Base-by-base conservation (phyloP, 2,113 vertebrate species). In the Alligator mississippiensis region DNA sequence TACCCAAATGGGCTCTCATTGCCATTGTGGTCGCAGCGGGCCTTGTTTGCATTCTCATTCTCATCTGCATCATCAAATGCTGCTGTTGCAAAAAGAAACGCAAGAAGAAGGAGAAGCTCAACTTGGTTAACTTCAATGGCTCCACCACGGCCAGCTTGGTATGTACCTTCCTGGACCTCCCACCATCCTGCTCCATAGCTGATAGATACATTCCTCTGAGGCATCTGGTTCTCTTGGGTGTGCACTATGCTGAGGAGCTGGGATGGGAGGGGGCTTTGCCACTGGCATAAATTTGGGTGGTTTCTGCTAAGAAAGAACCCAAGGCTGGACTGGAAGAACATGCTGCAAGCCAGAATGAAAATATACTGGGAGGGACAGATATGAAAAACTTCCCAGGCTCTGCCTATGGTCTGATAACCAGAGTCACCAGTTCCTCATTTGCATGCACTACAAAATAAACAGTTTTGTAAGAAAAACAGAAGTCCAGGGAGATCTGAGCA, bases 1-100 rank as follows among this genome's bases (percentile, higher is more conserved):
- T 99, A 96, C 98, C 98, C 81, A 96, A 78, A 96, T 99, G 99
- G 99, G 98, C 90, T 0, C 90, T 98, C 83, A 96, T 98, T 4
- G 3, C 96, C 0, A 27, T 98, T 5, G 94, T 97, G 4, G 96
- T 87, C 2, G 88, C 83, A 3, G 97, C 89, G 0, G 92, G 88
- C 0, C 4, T 98, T 89, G 80, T 99, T 24, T 4, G 98, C 13
- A 47, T 98, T 18, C 87, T 98, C 75, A 98, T 98, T 85, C 86
- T 98, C 87, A 88, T 99, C 93, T 99, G 98, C 85, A 91, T 97
- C 84, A 21, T 97, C 93, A 98, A 97, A 82, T 98, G 98, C 94
- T 98, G 98, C 96, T 97, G 98, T 88, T 1, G 77, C 59, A 98
- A 97, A 92, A 98, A 98, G 89, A 98, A 97, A 82, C 94, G 70